A percentile compares a stretch with the other conserved stretches of the same genome.
Conservation (phyloP, 2,888 invertebrate species). For the Venusia cambrica region DNA sequence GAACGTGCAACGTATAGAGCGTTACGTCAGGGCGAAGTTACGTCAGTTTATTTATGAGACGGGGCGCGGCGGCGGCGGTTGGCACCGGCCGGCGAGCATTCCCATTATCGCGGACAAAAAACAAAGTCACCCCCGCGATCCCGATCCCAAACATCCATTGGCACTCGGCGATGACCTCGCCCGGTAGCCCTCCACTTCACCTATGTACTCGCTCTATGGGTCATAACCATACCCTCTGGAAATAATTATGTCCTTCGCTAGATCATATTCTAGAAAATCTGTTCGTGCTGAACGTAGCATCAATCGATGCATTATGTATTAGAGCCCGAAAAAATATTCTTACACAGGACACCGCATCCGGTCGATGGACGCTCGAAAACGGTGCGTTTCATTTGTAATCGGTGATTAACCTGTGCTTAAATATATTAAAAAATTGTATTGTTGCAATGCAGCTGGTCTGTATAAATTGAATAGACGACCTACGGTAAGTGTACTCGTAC, state of each 20-base stretch:
- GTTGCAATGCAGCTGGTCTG: slow-evolving; percentile 24
- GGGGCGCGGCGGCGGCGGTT: slow-evolving; percentile 28
- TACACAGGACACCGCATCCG: slow-evolving; percentile 27
- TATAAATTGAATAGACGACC: slow-evolving; percentile 31
- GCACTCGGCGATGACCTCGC: slow-evolving; percentile 43
- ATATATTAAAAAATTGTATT: slow-evolving; percentile 26
- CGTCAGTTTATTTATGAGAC: slow-evolving; percentile 22
- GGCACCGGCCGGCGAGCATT: slow-evolving; percentile 33
- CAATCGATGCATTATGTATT: slow-evolving; percentile 24
- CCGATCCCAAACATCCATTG: slow-evolving; percentile 35
- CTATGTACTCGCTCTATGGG: slow-evolving; percentile 25
- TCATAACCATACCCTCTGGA: slow-evolving; percentile 21
- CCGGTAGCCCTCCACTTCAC: slow-evolving; percentile 37
- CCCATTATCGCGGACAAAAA: slow-evolving; percentile 40
- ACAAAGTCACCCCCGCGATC: slow-evolving; percentile 50
- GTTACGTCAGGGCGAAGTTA: slow-evolving; percentile 27
- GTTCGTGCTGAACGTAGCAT: slow-evolving; percentile 19
- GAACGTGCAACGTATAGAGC: slow-evolving; percentile 20
- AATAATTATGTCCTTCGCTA: slow-evolving; percentile 12
- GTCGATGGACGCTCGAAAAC: slow-evolving; percentile 22
- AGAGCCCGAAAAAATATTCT: slow-evolving; percentile 22
- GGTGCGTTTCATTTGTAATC: slow-evolving; percentile 22
- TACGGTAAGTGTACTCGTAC: slow-evolving; percentile 26
- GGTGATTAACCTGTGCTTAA: slow-evolving; percentile 30
- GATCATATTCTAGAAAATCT: slow-evolving; percentile 7